Conservation (phyloP, 2,888 invertebrate species). For the Volucella bombylans region DNA sequence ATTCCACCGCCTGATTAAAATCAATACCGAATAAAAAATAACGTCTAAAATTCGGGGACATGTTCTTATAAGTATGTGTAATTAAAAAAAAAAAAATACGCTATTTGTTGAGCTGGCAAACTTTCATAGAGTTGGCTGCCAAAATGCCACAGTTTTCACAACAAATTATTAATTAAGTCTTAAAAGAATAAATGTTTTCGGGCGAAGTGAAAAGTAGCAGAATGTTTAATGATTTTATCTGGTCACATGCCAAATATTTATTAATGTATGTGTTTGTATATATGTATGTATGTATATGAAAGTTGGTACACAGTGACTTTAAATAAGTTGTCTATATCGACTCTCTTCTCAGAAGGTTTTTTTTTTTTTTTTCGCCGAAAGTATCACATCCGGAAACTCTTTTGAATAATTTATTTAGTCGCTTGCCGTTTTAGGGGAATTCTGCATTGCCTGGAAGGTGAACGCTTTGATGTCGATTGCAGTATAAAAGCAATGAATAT, state of each 20-base stretch:
- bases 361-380: conserved; percentile 9
- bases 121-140: conserved; percentile 24
- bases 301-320: conserved; percentile 21
- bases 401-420: conserved; percentile 39
- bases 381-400: conserved; percentile 33
- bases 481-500: conserved; percentile 9
- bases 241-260: conserved; percentile 49
- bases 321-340: conserved; percentile 22
- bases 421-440: conserved; percentile 30
- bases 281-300: not conserved
- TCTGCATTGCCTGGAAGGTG: conserved; percentile 29
- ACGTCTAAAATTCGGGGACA: not conserved
- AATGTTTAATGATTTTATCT: conserved; percentile 47
- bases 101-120: conserved; percentile 1
- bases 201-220: not conserved
- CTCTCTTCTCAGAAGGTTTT: conserved; percentile 15
- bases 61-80: conserved; percentile 21
- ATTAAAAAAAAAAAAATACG: conserved; percentile 2
- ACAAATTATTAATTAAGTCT: conserved; percentile 49
- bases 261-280: no score
- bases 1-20: no score
- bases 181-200: conserved; percentile 18
- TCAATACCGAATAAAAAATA: no score
- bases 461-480: conserved; percentile 21
- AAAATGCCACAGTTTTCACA: conserved; percentile 36